Evolutionary conservation across 2,797 vertebrate genomes (phyloP).

Genomic region (Rhynchonycteris naso): DNA sequence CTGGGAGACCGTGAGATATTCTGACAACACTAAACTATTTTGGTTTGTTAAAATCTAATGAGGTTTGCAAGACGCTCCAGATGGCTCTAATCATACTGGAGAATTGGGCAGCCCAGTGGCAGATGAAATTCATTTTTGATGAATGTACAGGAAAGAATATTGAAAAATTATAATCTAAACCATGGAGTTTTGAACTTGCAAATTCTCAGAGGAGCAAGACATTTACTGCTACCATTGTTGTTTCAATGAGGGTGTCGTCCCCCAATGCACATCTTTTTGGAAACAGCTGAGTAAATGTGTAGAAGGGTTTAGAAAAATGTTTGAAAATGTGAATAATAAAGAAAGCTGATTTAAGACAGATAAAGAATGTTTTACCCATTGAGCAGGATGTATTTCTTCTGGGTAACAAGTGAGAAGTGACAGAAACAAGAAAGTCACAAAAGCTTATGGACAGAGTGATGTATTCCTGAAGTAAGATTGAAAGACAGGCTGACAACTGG

Average conservation of each 20-base stretch:
- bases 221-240: constrained; percentile 31
- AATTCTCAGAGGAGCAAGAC: constrained; percentile 54
- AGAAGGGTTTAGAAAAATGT: constrained; percentile 59
- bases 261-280: constrained; percentile 38
- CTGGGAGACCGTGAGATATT: constrained; percentile 64
- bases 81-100: constrained; percentile 78
- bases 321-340: constrained; percentile 73
- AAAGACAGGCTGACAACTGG: constrained; percentile 46
- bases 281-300: constrained; percentile 55
- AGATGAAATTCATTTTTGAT: constrained; percentile 80
- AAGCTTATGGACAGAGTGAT: constrained; percentile 51
- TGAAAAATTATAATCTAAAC: constrained; percentile 73
- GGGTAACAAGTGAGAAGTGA: constrained; percentile 59
- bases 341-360: constrained; percentile 71
- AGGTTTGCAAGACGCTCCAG: constrained; percentile 77
- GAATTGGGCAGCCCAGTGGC: constrained; percentile 77
- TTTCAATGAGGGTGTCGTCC: constrained; percentile 59
- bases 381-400: constrained; percentile 65
- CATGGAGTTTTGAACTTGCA: constrained; percentile 58
- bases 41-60: constrained; percentile 79
- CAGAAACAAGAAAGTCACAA: constrained; percentile 60
- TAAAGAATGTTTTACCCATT: constrained; percentile 72
- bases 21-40: constrained; percentile 72
- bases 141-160: constrained; percentile 74
- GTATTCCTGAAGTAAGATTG: constrained; percentile 61